Base-by-base conservation (phyloP, 2,888 invertebrate species). In the Drosophila villosipedis region DNA sequence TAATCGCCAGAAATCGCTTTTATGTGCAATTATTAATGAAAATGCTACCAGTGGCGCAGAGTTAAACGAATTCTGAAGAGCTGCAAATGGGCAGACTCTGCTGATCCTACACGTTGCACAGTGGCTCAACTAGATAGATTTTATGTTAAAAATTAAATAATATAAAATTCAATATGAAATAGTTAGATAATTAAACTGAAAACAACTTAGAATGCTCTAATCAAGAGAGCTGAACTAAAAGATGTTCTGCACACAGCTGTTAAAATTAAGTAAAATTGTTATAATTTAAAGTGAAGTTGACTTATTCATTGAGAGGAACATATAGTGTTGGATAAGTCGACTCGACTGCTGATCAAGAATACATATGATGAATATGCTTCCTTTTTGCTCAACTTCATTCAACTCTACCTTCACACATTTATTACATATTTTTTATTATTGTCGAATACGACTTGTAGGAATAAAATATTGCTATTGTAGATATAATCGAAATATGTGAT, bases 1-100 rank as follows among this genome's bases (percentile, higher is more conserved):
- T 83, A 85, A 88, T 78, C 66, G 78, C 64, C 68, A 68, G 70
- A 80, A 84, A 80, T 74, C 76, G 69, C n/a, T 78, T 85, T 70
- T 71, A 82, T 80, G 61, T 68, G 52, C 76, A 82, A 82, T 76
- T 89, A 82, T 86, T 89, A 80, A 86, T 89, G 78, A 78, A 75
- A 84, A 70, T 68, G 47, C 68, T 63, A 62, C 68, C 68, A 69
- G 49, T 57, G 61, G 58, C 31, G 43, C 9, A 16, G 33, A 39
- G 62, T 65, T 69, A 55, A 66, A 43, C 53, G 58, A 58, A 54
- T 62, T 33, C 58, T 63, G 25, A 14, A 30, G 33, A 43, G 54
- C 43, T 39, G 37, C 31, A 25, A 41, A 31, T 4, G 33, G 30
- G 14, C 25, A 52, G 54, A 14, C 25, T 16, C 14, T 43, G 19